phyloP scores from a whole-genome alignment of 1,140 invertebrate species.

The Ostrea edulis region DNA sequence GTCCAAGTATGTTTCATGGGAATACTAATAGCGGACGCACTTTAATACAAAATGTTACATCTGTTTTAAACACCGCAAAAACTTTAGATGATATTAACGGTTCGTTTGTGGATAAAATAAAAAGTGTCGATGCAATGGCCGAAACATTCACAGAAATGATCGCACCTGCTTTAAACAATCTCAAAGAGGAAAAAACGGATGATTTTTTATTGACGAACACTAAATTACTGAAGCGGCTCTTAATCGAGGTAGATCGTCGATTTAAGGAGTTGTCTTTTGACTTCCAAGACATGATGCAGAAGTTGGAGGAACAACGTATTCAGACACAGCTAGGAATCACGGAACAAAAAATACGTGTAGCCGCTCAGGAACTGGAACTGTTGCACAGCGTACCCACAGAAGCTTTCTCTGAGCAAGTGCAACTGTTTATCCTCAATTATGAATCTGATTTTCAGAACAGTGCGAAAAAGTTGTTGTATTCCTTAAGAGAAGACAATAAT shows the following conservation, averaged over 20 bases:
- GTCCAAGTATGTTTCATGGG: not conserved
- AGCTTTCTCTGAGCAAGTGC: not conserved
- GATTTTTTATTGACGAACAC: not conserved
- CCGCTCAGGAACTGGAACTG: conserved; percentile 32
- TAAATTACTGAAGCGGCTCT: not conserved
- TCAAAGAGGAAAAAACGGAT: not conserved
- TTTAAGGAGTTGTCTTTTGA: not conserved
- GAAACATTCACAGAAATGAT: conserved; percentile 32
- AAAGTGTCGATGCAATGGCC: not conserved
- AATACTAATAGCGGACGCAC: not conserved
- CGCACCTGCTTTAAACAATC: not conserved
- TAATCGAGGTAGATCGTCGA: conserved; percentile 23
- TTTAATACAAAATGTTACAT: not conserved
- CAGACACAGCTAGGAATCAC: conserved; percentile 21
- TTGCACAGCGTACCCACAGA: not conserved
- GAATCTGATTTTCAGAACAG: conserved; percentile 48
- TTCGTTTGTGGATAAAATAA: conserved; percentile 3
- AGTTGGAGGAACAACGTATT: conserved; percentile 29
- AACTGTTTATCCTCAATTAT: conserved; percentile 39
- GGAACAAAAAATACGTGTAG: conserved; percentile 35
- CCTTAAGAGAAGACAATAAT: conserved; percentile 20
- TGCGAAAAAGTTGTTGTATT: conserved; percentile 41
- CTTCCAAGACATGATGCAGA: not conserved
- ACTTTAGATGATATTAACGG: not conserved
- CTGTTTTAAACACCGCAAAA: not conserved